phyloP scores from a whole-genome alignment of 2,888 invertebrate species.

The Epirrita christyi region DNA sequence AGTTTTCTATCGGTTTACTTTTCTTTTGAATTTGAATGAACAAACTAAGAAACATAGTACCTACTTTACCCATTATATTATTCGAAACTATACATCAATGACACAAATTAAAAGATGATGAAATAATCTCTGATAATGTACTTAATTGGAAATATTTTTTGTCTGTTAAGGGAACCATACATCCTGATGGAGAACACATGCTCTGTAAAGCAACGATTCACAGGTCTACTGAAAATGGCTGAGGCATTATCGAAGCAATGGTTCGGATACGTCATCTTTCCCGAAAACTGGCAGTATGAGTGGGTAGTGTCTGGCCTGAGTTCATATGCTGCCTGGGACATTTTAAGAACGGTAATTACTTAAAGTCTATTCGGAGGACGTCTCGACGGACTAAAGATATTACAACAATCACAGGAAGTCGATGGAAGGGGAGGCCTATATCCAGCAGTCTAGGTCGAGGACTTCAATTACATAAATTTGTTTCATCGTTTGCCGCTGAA shows the following conservation, averaged over 20 bases:
- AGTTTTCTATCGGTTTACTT: conserved; percentile 40
- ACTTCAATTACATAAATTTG: conserved; percentile 43
- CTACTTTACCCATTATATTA: too few relatives aligned
- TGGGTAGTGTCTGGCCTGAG: conserved; percentile 86
- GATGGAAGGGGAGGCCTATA: too few relatives aligned
- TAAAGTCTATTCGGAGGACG: too few relatives aligned
- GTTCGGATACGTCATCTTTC: conserved; percentile 87
- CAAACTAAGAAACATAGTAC: too few relatives aligned
- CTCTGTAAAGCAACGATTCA: conserved; percentile 73
- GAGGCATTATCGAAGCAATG: conserved; percentile 89
- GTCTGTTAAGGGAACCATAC: conserved; percentile 67
- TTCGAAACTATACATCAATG: too few relatives aligned
- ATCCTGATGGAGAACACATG: conserved; percentile 62
- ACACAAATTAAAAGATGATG: too few relatives aligned
- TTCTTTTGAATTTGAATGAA: neutral
- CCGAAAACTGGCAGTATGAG: conserved; percentile 86
- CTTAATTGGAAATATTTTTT: too few relatives aligned
- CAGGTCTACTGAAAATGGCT: conserved; percentile 77
- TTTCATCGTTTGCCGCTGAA: too few relatives aligned
- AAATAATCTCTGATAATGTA: too few relatives aligned
- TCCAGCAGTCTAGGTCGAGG: too few relatives aligned
- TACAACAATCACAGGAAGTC: too few relatives aligned
- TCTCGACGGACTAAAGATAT: too few relatives aligned
- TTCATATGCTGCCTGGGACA: conserved; percentile 85
- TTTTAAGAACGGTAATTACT: conserved; percentile 71